Conservation (phyloP, 1,140 invertebrate species). For the Cotesia typhae region DNA sequence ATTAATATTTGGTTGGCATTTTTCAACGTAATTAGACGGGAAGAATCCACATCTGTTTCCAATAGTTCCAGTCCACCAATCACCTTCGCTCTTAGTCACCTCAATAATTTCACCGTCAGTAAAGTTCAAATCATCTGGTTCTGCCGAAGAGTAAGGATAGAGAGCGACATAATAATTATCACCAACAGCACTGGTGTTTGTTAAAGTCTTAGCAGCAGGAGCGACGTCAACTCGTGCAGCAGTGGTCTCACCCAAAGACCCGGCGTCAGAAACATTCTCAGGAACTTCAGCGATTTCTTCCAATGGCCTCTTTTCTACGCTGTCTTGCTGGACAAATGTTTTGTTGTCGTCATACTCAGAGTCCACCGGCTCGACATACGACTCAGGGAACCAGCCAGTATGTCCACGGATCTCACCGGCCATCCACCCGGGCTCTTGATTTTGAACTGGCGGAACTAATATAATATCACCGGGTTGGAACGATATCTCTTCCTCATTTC, state of each 20-base stretch:
- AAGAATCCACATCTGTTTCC: slow-evolving; percentile 90
- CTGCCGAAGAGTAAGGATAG: slow-evolving; percentile 86
- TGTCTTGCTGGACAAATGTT: slow-evolving; percentile 60
- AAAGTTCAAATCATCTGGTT: slow-evolving; percentile 91
- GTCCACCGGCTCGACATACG: slow-evolving; percentile 89
- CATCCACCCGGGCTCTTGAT: slow-evolving; percentile 96
- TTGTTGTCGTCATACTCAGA: slow-evolving; percentile 43
- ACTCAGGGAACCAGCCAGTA: slow-evolving; percentile 97
- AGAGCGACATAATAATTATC: slow-evolving; percentile 84
- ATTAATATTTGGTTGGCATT: slow-evolving; percentile 60
- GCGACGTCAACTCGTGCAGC: slow-evolving; percentile 51
- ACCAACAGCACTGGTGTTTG: slow-evolving; percentile 41
- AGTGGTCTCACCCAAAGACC: slow-evolving; percentile 61
- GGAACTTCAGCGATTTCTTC: slow-evolving; percentile 79
- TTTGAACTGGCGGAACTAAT: slow-evolving; percentile 83
- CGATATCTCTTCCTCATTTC: slow-evolving; percentile 93
- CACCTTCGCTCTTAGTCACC: slow-evolving; percentile 89
- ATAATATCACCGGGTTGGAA: slow-evolving; percentile 95
- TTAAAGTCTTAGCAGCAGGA: slow-evolving; percentile 39
- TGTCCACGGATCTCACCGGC: slow-evolving; percentile 89
- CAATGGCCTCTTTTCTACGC: slow-evolving; percentile 63
- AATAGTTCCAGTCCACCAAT: slow-evolving; percentile 97
- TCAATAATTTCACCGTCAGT: slow-evolving; percentile 89
- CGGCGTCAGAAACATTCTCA: slow-evolving; percentile 71
- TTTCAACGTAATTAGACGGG: slow-evolving; percentile 91